These are phyloP conservation scores for Nycteola revayana DNA, from an alignment of 2,888 invertebrate species.

Conservation along the genomic window DNA sequence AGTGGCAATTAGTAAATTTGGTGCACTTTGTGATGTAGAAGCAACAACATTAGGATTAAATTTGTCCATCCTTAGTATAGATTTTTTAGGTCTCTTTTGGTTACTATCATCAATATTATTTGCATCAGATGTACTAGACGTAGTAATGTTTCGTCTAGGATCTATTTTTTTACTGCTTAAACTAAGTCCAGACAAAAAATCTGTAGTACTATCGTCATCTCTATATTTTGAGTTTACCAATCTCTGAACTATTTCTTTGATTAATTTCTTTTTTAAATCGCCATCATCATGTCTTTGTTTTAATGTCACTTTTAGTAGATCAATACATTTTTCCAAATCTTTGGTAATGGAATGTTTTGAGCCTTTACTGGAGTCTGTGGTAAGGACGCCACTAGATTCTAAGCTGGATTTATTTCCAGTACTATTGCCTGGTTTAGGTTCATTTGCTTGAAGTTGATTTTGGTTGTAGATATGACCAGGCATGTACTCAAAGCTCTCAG, in stretches of 20 bases:
- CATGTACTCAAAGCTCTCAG: slow-evolving; percentile 86
- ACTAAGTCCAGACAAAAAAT: slow-evolving; percentile 72
- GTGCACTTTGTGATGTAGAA: slow-evolving; percentile 71
- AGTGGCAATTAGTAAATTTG: slow-evolving; percentile 57
- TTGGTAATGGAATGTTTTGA: slow-evolving; percentile 71
- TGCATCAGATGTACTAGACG: slow-evolving; percentile 66
- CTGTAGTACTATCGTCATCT: slow-evolving; percentile 78
- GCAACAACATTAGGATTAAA: slow-evolving; percentile 61
- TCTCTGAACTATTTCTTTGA: slow-evolving; percentile 84
- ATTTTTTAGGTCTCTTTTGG: slow-evolving; percentile 57
- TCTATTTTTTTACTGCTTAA: slow-evolving; percentile 53
- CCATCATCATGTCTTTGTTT: slow-evolving; percentile 82
- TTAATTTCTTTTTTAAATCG: slow-evolving; percentile 82
- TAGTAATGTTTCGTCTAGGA: slow-evolving; percentile 43
- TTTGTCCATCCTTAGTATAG: slow-evolving; percentile 63
- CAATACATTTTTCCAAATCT: slow-evolving; percentile 84
- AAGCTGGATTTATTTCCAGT: slow-evolving; percentile 68
- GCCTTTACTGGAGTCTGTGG: slow-evolving; percentile 69
- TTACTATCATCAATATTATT: slow-evolving; percentile 51
- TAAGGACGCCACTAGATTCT: slow-evolving; percentile 64
- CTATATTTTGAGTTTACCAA: slow-evolving; percentile 82
- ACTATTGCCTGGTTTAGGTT: slow-evolving; percentile 36
- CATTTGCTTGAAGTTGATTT: slow-evolving; percentile 52
- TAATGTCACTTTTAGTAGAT: slow-evolving; percentile 81
- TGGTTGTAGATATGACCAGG: slow-evolving; percentile 82